A percentile compares a stretch with the other conserved stretches of the same genome.
phyloP scores from a whole-genome alignment of 2,113 vertebrate species.

The Ahaetulla prasina region DNA sequence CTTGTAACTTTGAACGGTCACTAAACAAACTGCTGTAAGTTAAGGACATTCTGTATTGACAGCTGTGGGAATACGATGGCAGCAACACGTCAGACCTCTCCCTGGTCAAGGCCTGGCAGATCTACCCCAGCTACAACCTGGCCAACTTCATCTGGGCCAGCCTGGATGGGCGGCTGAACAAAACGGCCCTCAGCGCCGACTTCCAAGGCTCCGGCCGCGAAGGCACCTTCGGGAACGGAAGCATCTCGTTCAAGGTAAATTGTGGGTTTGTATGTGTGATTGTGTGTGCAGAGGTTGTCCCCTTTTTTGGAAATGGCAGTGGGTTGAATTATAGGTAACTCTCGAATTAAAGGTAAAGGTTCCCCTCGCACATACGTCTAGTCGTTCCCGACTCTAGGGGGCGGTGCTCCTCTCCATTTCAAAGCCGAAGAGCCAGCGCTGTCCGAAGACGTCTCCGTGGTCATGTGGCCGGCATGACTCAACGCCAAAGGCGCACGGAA shows the following conservation, averaged over 20 bases:
- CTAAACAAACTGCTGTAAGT: not conserved
- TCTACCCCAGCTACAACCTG: constrained; percentile 76
- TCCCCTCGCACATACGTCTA: no score
- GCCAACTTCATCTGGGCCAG: constrained; percentile 74
- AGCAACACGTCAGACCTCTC: constrained; percentile 41
- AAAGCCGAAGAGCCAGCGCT: no score
- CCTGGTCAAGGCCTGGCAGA: constrained; percentile 6
- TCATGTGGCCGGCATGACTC: no score
- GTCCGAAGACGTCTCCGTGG: no score
- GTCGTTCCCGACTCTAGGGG: no score
- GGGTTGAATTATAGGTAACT: not conserved
- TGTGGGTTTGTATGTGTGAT: not conserved
- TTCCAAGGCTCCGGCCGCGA: constrained; percentile 51
- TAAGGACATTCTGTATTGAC: not conserved
- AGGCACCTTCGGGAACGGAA: constrained; percentile 61
- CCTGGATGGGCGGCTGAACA: constrained; percentile 60
- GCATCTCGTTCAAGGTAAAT: constrained; percentile 66
- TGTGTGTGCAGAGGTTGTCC: not conserved
- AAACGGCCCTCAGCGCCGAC: constrained; percentile 53
- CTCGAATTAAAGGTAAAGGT: not conserved
- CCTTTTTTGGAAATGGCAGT: not conserved
- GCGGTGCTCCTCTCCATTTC: no score
- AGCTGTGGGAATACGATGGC: constrained; percentile 81
- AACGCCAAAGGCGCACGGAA: no score
- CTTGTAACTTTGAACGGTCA: not conserved